phyloP scores from a whole-genome alignment of 2,797 vertebrate species.

The Sebastes iracundus region DNA sequence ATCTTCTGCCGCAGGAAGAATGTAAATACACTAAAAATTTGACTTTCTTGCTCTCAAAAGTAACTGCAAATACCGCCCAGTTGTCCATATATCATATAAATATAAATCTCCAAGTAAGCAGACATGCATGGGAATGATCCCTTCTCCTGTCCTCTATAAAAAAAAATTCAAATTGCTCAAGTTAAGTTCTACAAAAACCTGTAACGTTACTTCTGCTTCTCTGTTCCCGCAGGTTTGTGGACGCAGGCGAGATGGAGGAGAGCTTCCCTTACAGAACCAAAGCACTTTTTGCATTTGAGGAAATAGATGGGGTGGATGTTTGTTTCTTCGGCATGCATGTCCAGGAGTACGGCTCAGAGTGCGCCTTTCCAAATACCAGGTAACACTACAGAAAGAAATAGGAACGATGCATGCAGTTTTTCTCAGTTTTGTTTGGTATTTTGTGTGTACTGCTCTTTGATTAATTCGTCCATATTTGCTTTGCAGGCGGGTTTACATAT shows the following conservation, averaged over 20 bases:
- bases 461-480: background rate
- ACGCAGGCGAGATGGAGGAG: constrained; percentile 95
- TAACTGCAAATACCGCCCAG: background rate
- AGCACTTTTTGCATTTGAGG: constrained; percentile 99
- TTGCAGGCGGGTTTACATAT: constrained; percentile 96
- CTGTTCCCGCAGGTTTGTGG: constrained; percentile 89
- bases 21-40: background rate
- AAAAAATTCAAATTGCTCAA: background rate
- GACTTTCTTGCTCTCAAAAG: background rate
- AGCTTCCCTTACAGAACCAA: constrained; percentile 99
- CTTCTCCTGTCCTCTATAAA: background rate
- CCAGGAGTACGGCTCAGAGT: constrained; percentile 97
- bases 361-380: constrained; percentile 96
- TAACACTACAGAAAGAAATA: constrained; percentile 55
- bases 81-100: background rate
- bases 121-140: background rate
- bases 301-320: constrained; percentile 97
- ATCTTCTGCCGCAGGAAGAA: background rate
- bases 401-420: rapidly evolving
- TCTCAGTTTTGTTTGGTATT: background rate
- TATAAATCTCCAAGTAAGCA: background rate
- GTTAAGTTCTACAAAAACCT: background rate
- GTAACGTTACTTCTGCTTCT: background rate
- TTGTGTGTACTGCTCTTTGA: background rate
- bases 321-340: constrained; percentile 99